These are phyloP conservation scores for Clarias fuscus DNA, from an alignment of 2,797 vertebrate species.

Conservation along the genomic window DNA sequence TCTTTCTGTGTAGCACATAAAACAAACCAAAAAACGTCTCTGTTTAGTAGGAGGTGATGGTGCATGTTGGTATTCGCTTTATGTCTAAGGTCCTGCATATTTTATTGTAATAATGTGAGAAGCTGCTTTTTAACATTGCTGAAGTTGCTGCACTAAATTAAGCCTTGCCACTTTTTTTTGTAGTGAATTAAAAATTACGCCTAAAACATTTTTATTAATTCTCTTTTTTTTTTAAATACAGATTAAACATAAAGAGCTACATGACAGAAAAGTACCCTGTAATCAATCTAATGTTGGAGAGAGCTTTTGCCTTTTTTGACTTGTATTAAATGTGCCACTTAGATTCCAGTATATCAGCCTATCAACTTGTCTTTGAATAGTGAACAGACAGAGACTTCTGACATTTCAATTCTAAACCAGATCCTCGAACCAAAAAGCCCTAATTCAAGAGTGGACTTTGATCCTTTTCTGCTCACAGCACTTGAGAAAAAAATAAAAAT, in stretches of 20 bases:
- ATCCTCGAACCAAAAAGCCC: conserved; percentile 14
- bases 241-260: not conserved
- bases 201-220: not conserved
- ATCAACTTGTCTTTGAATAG: not conserved
- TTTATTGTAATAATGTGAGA: not conserved
- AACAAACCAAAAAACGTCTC: conserved; percentile 56
- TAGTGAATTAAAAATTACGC: not conserved
- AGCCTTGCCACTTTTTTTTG: not conserved
- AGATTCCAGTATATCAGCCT: not conserved
- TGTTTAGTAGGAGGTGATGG: conserved; percentile 83
- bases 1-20: conserved; percentile 69
- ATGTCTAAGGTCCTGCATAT: not conserved
- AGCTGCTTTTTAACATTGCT: not conserved
- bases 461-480: conserved; percentile 23
- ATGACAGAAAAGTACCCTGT: not conserved
- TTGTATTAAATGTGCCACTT: not conserved
- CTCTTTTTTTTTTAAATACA: not conserved
- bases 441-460: conserved; percentile 23
- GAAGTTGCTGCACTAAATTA: not conserved
- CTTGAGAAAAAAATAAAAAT: conserved; percentile 22
- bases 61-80: conserved; percentile 62
- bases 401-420: conserved; percentile 16
- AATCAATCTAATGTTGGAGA: not conserved
- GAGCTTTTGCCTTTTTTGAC: not conserved
- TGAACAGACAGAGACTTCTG: not conserved